Evolutionary conservation across 2,113 vertebrate genomes (phyloP).

Genomic region (Pseudonaja textilis): DNA sequence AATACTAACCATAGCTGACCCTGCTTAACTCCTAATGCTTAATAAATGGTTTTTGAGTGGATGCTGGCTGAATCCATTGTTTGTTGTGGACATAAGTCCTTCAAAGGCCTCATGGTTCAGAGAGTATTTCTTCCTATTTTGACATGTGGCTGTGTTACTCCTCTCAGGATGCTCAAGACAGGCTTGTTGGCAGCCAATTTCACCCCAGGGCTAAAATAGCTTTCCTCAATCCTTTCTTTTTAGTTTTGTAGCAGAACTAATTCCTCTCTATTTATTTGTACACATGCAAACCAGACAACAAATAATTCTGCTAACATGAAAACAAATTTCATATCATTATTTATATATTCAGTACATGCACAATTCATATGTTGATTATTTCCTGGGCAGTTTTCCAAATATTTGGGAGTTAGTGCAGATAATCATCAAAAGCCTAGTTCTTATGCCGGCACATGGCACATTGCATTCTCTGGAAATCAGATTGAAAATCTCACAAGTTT

Average conservation of each 20-base stretch:
- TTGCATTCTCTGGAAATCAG: neutral
- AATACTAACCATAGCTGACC: neutral
- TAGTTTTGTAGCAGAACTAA: neutral
- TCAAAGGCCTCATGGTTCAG: neutral
- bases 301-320: neutral
- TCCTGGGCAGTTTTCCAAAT: constrained; percentile 14
- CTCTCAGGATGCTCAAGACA: neutral
- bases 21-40: neutral
- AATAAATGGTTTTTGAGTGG: neutral
- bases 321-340: constrained; percentile 3
- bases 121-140: neutral
- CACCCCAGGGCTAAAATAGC: neutral
- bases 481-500: neutral
- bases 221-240: neutral
- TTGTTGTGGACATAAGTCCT: neutral
- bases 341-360: neutral
- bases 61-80: neutral
- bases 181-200: neutral
- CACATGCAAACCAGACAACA: neutral
- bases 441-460: neutral
- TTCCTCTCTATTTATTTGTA: neutral
- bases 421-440: neutral
- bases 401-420: constrained; percentile 3
- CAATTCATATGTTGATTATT: constrained; percentile 14
- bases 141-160: neutral